Percentiles rank a stretch among this genome's conserved stretches.
These are phyloP conservation scores for Microcebus griseorufus DNA, from an alignment of 2,113 vertebrate genomes.

Conservation along the genomic window DNA sequence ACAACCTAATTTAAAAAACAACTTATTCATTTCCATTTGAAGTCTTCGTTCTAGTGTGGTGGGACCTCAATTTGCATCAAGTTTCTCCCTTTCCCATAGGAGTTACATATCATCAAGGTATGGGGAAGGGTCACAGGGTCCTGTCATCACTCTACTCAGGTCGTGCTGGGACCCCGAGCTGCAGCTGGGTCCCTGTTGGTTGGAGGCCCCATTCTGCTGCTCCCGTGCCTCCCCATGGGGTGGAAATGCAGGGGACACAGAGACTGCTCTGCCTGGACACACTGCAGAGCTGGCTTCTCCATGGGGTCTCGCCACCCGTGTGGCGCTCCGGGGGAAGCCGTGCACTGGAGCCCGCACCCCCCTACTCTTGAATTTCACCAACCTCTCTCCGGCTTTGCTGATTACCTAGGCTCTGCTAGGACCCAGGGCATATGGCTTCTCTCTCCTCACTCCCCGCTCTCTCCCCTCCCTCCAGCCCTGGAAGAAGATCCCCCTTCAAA, in stretches of 20 bases:
- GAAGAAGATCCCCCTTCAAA: neutral
- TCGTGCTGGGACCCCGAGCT: neutral
- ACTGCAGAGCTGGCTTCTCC: neutral
- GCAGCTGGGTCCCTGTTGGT: neutral
- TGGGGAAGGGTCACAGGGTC: neutral
- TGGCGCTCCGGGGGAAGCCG: neutral
- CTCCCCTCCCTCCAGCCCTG: neutral
- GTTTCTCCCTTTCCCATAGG: neutral
- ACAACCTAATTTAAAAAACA: neutral
- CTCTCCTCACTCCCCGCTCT: too few species aligned
- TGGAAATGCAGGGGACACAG: neutral
- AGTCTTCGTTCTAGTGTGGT: neutral
- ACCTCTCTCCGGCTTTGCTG: neutral
- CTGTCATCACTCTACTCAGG: neutral
- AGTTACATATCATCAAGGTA: neutral
- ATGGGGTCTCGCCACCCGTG: neutral
- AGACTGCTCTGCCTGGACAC: neutral
- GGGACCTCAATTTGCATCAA: neutral
- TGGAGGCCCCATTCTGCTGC: neutral
- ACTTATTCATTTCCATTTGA: neutral
- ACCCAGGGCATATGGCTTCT: neutral
- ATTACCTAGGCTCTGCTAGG: neutral
- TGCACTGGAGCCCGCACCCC: neutral
- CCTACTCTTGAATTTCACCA: neutral
- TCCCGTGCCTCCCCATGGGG: neutral